These are phyloP conservation scores for Diplodus puntazzo DNA, from an alignment of 2,797 vertebrate species.

Conservation along the genomic window DNA sequence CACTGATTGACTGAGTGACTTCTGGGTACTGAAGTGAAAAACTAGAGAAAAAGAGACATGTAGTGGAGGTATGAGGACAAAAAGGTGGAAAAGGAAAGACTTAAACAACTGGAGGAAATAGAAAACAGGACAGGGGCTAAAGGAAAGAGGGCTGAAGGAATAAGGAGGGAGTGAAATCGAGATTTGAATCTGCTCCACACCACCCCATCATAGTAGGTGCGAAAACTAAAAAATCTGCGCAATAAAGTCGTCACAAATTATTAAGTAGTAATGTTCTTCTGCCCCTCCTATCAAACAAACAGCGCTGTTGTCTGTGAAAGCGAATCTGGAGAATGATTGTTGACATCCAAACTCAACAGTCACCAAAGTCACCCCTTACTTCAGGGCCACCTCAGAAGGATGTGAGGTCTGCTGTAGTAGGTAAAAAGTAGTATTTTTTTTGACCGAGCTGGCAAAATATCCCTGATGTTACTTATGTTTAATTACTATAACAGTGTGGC, in stretches of 20 bases:
- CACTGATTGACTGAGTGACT: conserved; percentile 27
- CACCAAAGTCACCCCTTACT: too few relatives aligned
- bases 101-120: not conserved
- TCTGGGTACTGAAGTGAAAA: conserved; percentile 25
- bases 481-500: too few relatives aligned
- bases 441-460: too few relatives aligned
- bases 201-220: not conserved
- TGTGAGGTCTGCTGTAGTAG: too few relatives aligned
- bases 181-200: not conserved
- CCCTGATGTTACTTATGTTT: too few relatives aligned
- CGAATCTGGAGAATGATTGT: too few relatives aligned
- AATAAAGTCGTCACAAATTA: conserved; percentile 7
- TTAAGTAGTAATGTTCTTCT: not conserved
- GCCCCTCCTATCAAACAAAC: not conserved
- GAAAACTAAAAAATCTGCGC: not conserved
- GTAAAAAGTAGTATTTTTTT: too few relatives aligned
- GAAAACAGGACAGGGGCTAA: not conserved
- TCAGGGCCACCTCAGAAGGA: too few relatives aligned
- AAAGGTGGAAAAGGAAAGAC: conserved; percentile 21
- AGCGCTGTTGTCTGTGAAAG: not conserved
- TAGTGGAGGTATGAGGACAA: conserved; percentile 1
- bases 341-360: too few relatives aligned
- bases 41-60: not conserved
- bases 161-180: not conserved
- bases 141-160: not conserved